A percentile compares a stretch with the other conserved stretches of the same genome.
These are phyloP conservation scores for Tuberolachnus salignus DNA, from an alignment of 2,888 invertebrate genomes.

Conservation along the genomic window DNA sequence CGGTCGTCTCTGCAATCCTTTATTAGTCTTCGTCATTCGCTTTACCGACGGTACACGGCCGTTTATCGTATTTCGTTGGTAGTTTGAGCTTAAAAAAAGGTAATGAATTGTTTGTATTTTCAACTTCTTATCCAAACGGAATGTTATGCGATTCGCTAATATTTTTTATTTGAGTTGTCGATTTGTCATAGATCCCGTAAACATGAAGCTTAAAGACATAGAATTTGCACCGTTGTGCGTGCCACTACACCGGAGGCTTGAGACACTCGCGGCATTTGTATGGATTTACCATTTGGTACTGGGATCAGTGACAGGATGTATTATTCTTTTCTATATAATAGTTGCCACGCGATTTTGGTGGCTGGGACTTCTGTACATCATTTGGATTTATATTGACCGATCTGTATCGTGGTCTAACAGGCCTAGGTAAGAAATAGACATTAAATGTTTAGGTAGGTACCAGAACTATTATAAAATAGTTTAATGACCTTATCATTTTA, in stretches of 20 bases:
- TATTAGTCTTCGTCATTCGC: no score
- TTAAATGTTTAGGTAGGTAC: no score
- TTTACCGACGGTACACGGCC: not conserved
- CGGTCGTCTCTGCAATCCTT: no score
- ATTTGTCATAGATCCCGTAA: not conserved
- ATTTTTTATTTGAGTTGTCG: not conserved
- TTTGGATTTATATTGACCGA: slow-evolving; percentile 73
- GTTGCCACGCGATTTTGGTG: slow-evolving; percentile 59
- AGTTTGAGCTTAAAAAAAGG: not conserved
- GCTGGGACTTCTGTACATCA: slow-evolving; percentile 65
- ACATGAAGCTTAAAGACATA: slow-evolving; percentile 69
- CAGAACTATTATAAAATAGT: no score
- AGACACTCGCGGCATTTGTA: slow-evolving; percentile 78
- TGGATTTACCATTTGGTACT: slow-evolving; percentile 74
- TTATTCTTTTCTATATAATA: slow-evolving; percentile 68
- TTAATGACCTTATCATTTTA: no score
- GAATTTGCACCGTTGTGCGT: slow-evolving; percentile 84
- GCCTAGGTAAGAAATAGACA: no score
- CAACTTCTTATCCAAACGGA: not conserved
- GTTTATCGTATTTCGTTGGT: not conserved
- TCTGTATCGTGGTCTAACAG: slow-evolving; percentile 66
- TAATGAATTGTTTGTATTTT: not conserved
- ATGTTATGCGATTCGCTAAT: not conserved
- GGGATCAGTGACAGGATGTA: slow-evolving; percentile 66
- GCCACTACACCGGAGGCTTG: slow-evolving; percentile 78